These are phyloP conservation scores for Halcyon malimbica DNA, from an alignment of 2,113 vertebrate species.

Conservation along the genomic window DNA sequence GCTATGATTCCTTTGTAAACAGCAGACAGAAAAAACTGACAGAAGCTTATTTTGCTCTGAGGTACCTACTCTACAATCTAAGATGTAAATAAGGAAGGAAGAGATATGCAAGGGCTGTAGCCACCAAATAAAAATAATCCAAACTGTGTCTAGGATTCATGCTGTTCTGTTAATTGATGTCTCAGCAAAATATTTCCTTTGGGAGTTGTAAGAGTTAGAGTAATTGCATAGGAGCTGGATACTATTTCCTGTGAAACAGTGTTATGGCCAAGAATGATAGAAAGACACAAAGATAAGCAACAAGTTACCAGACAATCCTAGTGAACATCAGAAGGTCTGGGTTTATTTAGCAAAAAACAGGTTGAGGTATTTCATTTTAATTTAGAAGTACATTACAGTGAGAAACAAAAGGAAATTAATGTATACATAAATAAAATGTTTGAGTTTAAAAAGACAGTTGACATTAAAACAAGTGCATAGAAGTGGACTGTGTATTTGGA, in stretches of 20 bases:
- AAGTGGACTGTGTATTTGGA: background rate
- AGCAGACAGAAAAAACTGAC: constrained; percentile 52
- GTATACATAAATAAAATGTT: background rate
- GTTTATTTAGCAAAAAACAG: background rate
- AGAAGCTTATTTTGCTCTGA: constrained; percentile 61
- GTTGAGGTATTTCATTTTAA: background rate
- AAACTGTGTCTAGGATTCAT: background rate
- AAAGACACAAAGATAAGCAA: background rate
- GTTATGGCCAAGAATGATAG: background rate
- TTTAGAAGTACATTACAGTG: background rate
- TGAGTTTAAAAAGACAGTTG: background rate
- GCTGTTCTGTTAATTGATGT: background rate
- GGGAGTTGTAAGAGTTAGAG: background rate
- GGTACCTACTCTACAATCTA: constrained; percentile 29
- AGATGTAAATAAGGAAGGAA: constrained; percentile 40
- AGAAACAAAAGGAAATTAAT: background rate
- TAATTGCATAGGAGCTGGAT: background rate
- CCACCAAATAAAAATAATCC: background rate
- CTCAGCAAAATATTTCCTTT: background rate
- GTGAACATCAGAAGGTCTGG: background rate
- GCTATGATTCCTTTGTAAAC: constrained; percentile 71
- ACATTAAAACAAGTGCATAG: background rate
- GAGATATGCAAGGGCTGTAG: background rate
- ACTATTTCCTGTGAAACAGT: background rate
- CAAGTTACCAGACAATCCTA: background rate